Evolutionary conservation across 2,113 vertebrate species (phyloP).

Genomic region (Tragelaphus imberbis): DNA sequence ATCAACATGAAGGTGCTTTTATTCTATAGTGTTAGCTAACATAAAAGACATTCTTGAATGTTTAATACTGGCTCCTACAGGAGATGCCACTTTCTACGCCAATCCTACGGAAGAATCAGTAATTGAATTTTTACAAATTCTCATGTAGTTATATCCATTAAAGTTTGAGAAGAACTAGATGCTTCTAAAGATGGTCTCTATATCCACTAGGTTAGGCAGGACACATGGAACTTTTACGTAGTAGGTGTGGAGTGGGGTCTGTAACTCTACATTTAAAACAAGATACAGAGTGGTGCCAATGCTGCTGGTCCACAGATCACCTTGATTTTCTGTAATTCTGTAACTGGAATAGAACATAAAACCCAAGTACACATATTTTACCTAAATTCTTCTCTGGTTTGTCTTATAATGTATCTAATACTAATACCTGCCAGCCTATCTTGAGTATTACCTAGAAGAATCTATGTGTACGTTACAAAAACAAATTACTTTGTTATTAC

Average conservation of each 20-base stretch:
- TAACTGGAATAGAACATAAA: not conserved
- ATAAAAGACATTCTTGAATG: conserved; percentile 7
- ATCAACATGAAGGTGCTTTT: not conserved
- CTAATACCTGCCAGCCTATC: not conserved
- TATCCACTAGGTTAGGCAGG: not conserved
- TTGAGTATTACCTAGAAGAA: conserved; percentile 28
- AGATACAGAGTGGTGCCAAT: not conserved
- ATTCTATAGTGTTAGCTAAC: not conserved
- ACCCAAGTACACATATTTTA: not conserved
- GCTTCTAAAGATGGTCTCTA: not conserved
- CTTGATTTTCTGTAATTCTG: not conserved
- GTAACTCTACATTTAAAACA: not conserved
- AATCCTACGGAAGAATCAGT: not conserved
- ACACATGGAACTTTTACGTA: not conserved
- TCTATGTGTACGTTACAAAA: not conserved
- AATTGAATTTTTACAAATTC: conserved; percentile 20
- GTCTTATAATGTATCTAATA: not conserved
- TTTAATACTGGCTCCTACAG: not conserved
- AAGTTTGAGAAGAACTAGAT: not conserved
- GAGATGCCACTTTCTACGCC: not conserved
- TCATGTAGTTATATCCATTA: not conserved
- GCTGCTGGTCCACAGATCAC: not conserved
- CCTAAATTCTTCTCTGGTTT: not conserved
- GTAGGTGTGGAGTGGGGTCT: not conserved
- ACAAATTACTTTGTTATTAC: not conserved